Base-by-base conservation (phyloP, 1,140 invertebrate species). In the honey bee (Apis mellifera) region DNA sequence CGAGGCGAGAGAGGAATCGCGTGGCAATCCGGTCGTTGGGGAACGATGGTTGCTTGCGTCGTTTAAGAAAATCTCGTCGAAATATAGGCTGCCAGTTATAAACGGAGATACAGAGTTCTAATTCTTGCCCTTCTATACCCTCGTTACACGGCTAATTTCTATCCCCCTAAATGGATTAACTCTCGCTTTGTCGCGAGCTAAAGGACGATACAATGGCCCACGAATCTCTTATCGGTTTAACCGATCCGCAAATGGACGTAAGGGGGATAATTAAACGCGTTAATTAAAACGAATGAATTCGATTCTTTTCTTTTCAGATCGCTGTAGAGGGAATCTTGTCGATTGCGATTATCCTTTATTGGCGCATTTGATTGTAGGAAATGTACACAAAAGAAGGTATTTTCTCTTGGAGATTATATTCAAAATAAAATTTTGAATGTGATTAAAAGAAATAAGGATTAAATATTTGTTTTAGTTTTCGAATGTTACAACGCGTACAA, bases 141-240 rank as follows among this genome's bases (percentile, higher is more conserved):
- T n/a, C 42, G n/a, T n/a, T 15, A 21, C 13, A 8, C 42, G 64
- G 62, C 81, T 89, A 87, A 89, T 89, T 77, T 86, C 75, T 71
- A 71, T 64, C 82, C 84, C 32, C 32, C 32, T 87, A 89, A 89
- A 87, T 81, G 73, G 88, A 89, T 89, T 87, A 89, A 54, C 72
- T 68, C 72, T 68, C 60, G 55, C 64, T 64, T 48, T 57, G 78
- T 76, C 81, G 32, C 32, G 42, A 59, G 81, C 70, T 84, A 86
- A 89, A 82, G 82, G 86, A 81, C 75, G 72, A 86, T 84, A 71
- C 82, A 87, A 82, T 64, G 64, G 60, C 71, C 23, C 32, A 50
- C 26, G 81, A 81, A 84, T 85, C 64, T 59, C 79, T 26, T 65
- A 88, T 89, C 81, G 81, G 78, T 83, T 89, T 77, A 87, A 60